Evolutionary conservation across 2,888 invertebrate species (phyloP).

Genomic region (Noctua pronuba): DNA sequence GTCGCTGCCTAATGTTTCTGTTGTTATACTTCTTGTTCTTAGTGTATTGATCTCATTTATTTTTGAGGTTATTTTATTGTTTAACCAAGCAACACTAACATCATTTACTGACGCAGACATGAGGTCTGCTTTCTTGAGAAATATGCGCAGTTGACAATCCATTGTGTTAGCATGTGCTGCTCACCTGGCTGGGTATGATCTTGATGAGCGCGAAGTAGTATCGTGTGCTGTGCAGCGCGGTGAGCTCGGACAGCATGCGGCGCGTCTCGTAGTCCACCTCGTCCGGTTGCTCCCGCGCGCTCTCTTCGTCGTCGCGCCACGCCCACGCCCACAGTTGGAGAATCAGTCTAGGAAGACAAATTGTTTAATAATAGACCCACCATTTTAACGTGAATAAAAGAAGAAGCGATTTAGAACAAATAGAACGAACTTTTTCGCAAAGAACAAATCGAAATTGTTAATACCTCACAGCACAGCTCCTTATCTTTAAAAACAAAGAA

Average conservation of each 20-base stretch:
- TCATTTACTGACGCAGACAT: neutral
- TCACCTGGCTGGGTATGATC: slow-evolving; percentile 94
- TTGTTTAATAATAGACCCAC: neutral
- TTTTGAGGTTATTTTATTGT: neutral
- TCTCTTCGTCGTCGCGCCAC: slow-evolving; percentile 90
- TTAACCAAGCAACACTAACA: neutral
- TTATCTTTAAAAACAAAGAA: too few relatives aligned
- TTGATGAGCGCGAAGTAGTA: slow-evolving; percentile 96
- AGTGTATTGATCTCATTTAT: neutral
- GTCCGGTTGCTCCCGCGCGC: slow-evolving; percentile 92
- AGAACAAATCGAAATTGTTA: neutral
- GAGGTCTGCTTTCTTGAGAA: neutral
- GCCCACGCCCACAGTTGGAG: slow-evolving; percentile 88
- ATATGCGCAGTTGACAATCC: neutral
- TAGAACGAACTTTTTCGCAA: neutral
- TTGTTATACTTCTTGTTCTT: neutral
- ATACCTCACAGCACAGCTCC: too few relatives aligned
- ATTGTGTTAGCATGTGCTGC: too few relatives aligned
- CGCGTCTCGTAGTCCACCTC: slow-evolving; percentile 95
- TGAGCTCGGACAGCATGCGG: slow-evolving; percentile 94
- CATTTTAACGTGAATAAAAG: neutral
- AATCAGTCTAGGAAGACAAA: slow-evolving; percentile 73
- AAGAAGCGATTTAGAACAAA: neutral
- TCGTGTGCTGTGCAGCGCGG: slow-evolving; percentile 94
- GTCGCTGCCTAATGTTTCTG: neutral